Percentiles rank a stretch among this genome's conserved stretches.
These are phyloP conservation scores for Hapalemur alaotrensis DNA, from an alignment of 2,797 vertebrate genomes.

Conservation along the genomic window DNA sequence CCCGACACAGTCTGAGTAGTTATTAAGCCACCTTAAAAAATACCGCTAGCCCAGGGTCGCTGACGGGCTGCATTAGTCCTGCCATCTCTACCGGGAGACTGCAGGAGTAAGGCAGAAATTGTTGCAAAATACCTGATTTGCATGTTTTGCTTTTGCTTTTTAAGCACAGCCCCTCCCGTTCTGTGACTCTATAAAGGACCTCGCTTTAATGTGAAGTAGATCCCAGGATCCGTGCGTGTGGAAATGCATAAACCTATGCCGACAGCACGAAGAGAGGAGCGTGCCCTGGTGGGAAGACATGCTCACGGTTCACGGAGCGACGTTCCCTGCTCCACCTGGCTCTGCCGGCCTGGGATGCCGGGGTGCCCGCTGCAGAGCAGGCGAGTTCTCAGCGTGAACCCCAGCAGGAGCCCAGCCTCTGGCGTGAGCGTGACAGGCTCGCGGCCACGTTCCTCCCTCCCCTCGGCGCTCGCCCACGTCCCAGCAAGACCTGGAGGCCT, in stretches of 20 bases:
- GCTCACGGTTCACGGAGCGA: not conserved
- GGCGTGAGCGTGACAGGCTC: accelerated
- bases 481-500: conserved; percentile 74
- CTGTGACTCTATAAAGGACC: not conserved
- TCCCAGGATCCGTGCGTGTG: not conserved
- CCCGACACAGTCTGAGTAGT: not conserved
- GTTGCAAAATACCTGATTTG: not conserved
- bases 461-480: conserved; percentile 77
- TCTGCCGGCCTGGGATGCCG: not conserved
- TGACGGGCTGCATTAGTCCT: not conserved
- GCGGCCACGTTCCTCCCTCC: conserved; percentile 55
- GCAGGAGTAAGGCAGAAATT: not conserved
- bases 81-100: not conserved
- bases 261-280: not conserved
- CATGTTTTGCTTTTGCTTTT: not conserved
- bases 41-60: not conserved
- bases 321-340: not conserved
- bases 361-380: not conserved
- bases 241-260: not conserved
- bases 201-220: not conserved
- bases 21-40: not conserved
- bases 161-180: not conserved
- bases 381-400: not conserved
- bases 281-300: not conserved
- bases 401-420: not conserved